These are phyloP conservation scores for Cyrtonyx montezumae DNA, from an alignment of 2,113 vertebrate species.

Conservation along the genomic window DNA sequence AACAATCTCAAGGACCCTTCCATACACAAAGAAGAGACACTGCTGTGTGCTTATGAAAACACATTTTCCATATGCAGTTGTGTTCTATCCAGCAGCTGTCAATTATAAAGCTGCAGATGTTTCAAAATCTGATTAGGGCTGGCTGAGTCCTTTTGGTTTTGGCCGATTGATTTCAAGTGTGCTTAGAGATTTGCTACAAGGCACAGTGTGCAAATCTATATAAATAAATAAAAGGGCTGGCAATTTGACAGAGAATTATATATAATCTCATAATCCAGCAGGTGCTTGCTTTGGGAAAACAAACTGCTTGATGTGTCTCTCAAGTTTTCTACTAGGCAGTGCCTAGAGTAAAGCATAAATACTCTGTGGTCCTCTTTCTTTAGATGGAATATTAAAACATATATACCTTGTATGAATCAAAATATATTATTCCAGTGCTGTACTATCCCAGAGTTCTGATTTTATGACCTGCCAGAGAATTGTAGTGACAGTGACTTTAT, in stretches of 20 bases:
- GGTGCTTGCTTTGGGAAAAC: neutral
- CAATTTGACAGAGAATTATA: neutral
- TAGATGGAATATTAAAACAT: neutral
- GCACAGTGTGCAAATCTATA: neutral
- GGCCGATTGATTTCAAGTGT: conserved; percentile 3
- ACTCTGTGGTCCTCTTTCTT: neutral
- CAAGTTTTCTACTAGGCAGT: neutral
- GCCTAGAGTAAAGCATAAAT: neutral
- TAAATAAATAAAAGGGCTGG: neutral
- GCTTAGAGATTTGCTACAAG: conserved; percentile 2
- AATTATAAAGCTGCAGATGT: conserved; percentile 21
- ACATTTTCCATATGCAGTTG: neutral
- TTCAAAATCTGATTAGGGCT: conserved; percentile 25
- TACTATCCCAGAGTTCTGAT: neutral
- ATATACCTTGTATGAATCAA: neutral
- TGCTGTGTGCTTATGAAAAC: neutral
- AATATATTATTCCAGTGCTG: neutral
- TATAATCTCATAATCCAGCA: neutral
- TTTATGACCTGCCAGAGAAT: neutral
- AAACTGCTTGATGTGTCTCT: neutral
- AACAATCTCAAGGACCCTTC: neutral
- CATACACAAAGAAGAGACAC: neutral
- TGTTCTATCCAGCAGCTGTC: neutral
- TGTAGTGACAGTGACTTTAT: neutral
- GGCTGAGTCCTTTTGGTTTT: neutral